Evolutionary conservation across 2,113 vertebrate genomes (phyloP), one percentile per base, ranked within the genome.

Genomic region (Spheniscus mendiculus): DNA sequence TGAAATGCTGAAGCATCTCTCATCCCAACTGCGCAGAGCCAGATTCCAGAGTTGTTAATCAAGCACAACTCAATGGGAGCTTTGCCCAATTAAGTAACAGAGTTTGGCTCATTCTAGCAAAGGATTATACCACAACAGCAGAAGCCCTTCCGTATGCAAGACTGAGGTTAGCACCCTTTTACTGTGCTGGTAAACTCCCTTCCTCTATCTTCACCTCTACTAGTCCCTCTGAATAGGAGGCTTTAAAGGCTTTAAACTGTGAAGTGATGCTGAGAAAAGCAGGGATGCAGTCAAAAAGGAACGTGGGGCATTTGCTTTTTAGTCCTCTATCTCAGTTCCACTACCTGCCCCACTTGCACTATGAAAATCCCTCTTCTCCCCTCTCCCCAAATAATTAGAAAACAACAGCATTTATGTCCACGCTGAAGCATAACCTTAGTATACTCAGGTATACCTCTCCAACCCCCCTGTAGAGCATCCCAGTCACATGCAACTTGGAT

Each of bases 31-130:
- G 53, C 1, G 1, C 69, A 69, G 67, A 96, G 72, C 56, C 90
- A 96, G 73, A 76, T 92, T 87, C 87, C 89, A 77, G 27, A 74
- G 63, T 0, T 94, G 90, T 74, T 91, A 86, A 93, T 90, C 91
- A 90, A 89, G 85, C 55, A 73, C 67, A 86, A 87, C 52, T 81
- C 90, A 89, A 44, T 8, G 7, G 67, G 84, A 95, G 61, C 88
- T 95, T 89, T 93, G 69, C 83, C 87, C 72, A 67, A 40, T 89
- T 78, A 95, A 92, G 79, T 92, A 83, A 78, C 12, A 2, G 58
- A 50, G n/a, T 81, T 84, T 96, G 93, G 61, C 73, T 95, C 36
- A 34, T 55, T 95, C 73, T 61, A 85, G 66, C 21, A 44, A 55
- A 79, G 52, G 65, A 74, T 90, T 89, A 74, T 38, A 84, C 22